Evolutionary conservation across 2,113 vertebrate genomes (phyloP).

Genomic region (Oryzias javanicus): DNA sequence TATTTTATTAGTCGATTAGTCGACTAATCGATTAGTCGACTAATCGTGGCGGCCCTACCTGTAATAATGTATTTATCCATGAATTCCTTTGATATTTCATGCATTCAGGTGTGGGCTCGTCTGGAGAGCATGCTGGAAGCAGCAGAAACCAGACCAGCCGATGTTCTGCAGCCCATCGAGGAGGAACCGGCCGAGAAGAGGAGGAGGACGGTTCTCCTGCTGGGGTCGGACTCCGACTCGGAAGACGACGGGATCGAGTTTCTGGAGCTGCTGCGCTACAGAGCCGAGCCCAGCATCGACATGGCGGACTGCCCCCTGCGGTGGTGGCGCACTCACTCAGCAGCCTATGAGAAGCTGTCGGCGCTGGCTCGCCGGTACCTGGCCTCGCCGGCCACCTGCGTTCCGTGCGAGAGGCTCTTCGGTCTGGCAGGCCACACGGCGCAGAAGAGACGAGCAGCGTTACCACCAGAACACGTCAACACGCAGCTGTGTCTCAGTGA

Average conservation of each 20-base stretch:
- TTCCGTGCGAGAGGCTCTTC: background rate
- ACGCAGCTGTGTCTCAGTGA: background rate
- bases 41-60: too few species aligned
- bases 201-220: too few species aligned
- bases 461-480: background rate
- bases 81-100: too few species aligned
- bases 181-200: too few species aligned
- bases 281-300: constrained; percentile 5
- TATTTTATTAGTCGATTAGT: too few species aligned
- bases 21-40: too few species aligned
- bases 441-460: background rate
- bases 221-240: background rate
- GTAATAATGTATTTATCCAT: too few species aligned
- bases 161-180: too few species aligned
- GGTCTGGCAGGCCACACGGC: background rate
- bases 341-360: constrained; percentile 1
- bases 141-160: too few species aligned
- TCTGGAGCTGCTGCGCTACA: background rate
- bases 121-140: too few species aligned
- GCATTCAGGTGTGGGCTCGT: too few species aligned
- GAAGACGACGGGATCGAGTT: constrained; percentile 2
- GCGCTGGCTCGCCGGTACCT: background rate
- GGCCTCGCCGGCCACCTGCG: background rate
- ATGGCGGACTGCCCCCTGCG: constrained; percentile 1
- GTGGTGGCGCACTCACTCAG: constrained; percentile 5